Conservation (phyloP, 2,113 vertebrate genomes). For the Todiramphus saurophagus region DNA sequence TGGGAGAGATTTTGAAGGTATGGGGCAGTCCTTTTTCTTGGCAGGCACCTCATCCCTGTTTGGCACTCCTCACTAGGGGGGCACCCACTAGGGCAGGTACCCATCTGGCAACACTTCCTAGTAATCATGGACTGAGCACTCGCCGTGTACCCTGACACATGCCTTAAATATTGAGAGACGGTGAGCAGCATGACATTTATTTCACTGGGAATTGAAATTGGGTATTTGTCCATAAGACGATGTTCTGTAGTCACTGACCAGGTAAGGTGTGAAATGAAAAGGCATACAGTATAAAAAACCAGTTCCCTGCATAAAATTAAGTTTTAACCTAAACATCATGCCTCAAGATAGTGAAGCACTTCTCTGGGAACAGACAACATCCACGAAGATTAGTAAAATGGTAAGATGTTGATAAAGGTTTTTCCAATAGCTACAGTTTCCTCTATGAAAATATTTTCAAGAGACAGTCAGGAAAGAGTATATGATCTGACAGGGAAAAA, state of each 20-base stretch:
- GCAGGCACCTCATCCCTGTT: background rate
- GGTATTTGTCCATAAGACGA: background rate
- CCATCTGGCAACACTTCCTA: background rate
- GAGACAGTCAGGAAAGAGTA: background rate
- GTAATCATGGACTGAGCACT: background rate
- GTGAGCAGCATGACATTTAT: background rate
- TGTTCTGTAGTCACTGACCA: background rate
- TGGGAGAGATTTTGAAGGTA: background rate
- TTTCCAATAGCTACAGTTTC: conserved; percentile 12
- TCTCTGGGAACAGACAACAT: background rate
- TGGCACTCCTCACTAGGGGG: background rate
- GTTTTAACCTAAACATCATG: background rate
- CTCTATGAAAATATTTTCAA: conserved; percentile 13
- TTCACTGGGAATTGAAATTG: background rate
- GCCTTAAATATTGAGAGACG: background rate
- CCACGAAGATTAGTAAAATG: background rate
- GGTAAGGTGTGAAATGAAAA: background rate
- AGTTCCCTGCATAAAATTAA: background rate
- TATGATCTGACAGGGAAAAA: background rate
- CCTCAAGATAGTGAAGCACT: background rate
- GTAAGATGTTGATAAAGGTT: background rate
- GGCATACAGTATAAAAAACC: background rate
- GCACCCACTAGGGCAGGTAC: background rate
- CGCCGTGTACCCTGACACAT: background rate
- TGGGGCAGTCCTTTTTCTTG: background rate